Base-by-base conservation (phyloP, 2,797 vertebrate species). In the Tympanoctomys barrerae region DNA sequence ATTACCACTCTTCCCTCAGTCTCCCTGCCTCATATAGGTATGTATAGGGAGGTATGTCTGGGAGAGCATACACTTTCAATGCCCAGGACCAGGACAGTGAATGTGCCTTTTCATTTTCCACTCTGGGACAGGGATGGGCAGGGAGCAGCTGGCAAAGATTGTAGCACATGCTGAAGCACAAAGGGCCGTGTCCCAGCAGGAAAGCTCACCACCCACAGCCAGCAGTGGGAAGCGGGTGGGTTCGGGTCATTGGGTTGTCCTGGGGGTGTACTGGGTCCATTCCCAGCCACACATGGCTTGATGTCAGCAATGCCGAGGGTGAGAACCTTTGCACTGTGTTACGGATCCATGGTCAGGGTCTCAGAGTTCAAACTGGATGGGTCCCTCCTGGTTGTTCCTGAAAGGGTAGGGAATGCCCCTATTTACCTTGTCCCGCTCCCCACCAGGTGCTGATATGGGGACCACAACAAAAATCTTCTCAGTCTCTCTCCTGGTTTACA, bases 241-340 rank as follows among this genome's bases (percentile, higher is more conserved):
- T 42, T 8, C 2, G 9, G 1, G 10, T 10, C 36, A 42, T 13
- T 71, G 36, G 3, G 5, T 8, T 19, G n/a, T 57, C 3, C 13
- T 19, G n/a, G 2, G 24, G 22, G 62, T 33, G 64, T 33, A 14
- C 31, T 18, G 18, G n/a, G 18, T 71, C 14, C 8, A 10, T 2
- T 31, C 18, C 68, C 36, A 3, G 7, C 22, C 0, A 4, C 7
- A 71, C 2, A 71, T 54, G 52, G 11, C 52, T 54, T 2, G 9
- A 39, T 21, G 19, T 21, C 16, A 70, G 52, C 52, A 13, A 13
- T 33, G 9, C n/a, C 21, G 21, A 5, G 70, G 7, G 7, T 39
- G 19, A 71, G 19, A 71, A 71, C 22, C 19, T 21, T 19, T 71
- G 8, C 36, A 36, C 33, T 68, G 2, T 39, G 0, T 57, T 19